Conservation (phyloP, 2,797 vertebrate species). For the Coluber constrictor region DNA sequence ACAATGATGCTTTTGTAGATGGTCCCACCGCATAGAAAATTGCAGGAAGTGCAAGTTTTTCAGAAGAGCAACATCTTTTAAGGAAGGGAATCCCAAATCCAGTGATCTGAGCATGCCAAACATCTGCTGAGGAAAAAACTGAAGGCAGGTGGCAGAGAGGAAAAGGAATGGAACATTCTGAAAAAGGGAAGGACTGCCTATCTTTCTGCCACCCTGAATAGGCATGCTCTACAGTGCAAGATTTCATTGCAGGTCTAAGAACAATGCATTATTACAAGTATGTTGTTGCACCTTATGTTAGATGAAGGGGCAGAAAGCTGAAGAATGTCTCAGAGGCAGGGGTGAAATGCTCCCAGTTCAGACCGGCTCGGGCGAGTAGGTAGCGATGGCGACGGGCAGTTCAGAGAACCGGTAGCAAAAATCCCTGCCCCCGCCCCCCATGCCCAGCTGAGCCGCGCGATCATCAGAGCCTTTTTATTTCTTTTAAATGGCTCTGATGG, state of each 20-base stretch:
- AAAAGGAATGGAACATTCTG: background rate
- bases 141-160: background rate
- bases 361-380: too few species aligned
- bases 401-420: too few species aligned
- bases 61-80: background rate
- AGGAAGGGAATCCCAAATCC: background rate
- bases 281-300: background rate
- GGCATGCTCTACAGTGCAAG: background rate
- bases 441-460: too few species aligned
- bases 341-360: too few species aligned
- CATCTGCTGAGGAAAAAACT: background rate
- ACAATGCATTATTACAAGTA: background rate
- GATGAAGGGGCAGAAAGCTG: background rate
- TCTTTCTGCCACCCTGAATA: background rate
- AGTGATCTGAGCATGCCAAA: background rate
- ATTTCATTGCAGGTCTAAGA: background rate
- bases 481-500: too few species aligned
- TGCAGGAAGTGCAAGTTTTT: background rate
- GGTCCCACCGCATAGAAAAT: background rate
- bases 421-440: too few species aligned
- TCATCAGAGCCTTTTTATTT: too few species aligned
- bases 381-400: too few species aligned
- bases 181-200: background rate
- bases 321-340: background rate
- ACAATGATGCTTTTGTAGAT: background rate